Base-by-base conservation (phyloP, 1,140 invertebrate species). In the Maconellicoccus hirsutus region DNA sequence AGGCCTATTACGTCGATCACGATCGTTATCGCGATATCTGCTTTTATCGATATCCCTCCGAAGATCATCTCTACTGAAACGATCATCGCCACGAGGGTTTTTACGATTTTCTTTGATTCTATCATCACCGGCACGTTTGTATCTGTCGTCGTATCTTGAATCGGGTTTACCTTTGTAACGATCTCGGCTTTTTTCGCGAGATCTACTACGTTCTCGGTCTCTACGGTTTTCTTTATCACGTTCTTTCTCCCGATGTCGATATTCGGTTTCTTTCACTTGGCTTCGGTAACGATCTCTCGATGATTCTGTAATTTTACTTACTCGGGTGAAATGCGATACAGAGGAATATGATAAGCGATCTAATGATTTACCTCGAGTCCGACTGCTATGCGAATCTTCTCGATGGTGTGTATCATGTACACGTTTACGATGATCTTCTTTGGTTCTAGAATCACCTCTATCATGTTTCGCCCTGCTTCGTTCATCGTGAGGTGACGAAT, bases 141-240 rank as follows among this genome's bases (percentile, higher is more conserved):
- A 27, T 59, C 72, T 70, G 26, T 42, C 73, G 26, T 52, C 73
- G 29, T 25, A 70, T 70, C 59, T 71, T 25, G 22, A 29, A 26
- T 12, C 29, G n/a, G 42, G 39, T 38, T 73, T 71, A 33, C 59
- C 52, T n/a, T 61, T 38, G 16, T 42, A 29, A 63, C 59, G 78
- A 8, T 79, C 77, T 73, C 14, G 71, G 70, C 75, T 76, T 72
- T 77, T 76, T 38, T 81, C 80, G 69, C 78, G 78, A 26, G 75
- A 78, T 76, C 80, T 81, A 61, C 82, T 80, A 29, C 81, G 77
- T 14, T 79, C 75, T 29, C 21, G 78, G n/a, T 72, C 79, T 80
- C 72, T 77, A 76, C 63, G 77, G 75, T 71, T 80, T 78, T 73
- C 77, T 76, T 74, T 75, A 78, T 21, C 72, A 73, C 16, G 78